These are phyloP conservation scores for Istiophorus platypterus DNA, from an alignment of 2,113 vertebrate genomes.

Conservation along the genomic window DNA sequence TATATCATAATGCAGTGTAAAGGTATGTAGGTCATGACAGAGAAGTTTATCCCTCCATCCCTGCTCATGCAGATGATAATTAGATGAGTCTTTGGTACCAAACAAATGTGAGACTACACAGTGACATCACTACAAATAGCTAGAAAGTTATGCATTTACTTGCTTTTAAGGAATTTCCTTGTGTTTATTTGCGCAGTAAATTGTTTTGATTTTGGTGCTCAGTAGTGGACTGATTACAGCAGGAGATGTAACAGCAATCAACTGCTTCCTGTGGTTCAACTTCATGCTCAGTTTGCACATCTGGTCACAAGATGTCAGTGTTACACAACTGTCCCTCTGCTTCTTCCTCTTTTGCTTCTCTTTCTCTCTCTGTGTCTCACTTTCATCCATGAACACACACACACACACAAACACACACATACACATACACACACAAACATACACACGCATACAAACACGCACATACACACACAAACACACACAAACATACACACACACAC, in stretches of 20 bases:
- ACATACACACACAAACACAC: no score
- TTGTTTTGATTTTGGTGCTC: background rate
- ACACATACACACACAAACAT: conserved; percentile 27
- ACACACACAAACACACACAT: conserved; percentile 4
- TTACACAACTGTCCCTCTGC: conserved; percentile 40
- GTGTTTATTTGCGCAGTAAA: background rate
- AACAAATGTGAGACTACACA: no score
- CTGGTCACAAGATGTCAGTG: conserved; percentile 74
- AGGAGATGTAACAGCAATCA: background rate
- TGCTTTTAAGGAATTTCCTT: background rate
- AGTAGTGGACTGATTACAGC: background rate
- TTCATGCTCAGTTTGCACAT: background rate
- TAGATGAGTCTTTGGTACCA: no score
- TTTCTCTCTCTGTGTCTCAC: background rate
- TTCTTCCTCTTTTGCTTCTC: background rate
- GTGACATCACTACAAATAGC: no score
- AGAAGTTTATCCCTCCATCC: background rate
- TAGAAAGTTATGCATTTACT: background rate
- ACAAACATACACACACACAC: no score
- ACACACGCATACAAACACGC: conserved; percentile 1
- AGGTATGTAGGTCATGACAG: background rate
- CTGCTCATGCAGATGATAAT: no score
- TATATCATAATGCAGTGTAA: no score
- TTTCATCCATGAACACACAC: conserved; percentile 4
- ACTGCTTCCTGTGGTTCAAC: background rate